phyloP scores from a whole-genome alignment of 1,140 invertebrate genomes.

The Caerostris extrusa region DNA sequence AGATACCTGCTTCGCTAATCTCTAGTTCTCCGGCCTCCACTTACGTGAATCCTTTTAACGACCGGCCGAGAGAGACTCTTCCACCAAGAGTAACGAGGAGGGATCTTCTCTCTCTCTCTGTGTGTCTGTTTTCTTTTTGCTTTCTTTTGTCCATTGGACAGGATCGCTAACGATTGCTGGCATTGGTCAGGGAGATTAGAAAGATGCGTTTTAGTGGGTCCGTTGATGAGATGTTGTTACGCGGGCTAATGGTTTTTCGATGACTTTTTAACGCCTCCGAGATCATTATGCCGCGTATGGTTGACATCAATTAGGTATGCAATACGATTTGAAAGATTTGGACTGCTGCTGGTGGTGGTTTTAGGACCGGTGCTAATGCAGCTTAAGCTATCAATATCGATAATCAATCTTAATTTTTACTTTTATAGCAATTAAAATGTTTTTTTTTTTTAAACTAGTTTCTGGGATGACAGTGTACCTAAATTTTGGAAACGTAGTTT shows the following conservation, averaged over 20 bases:
- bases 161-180: conserved; percentile 64
- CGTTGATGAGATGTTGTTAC: conserved; percentile 64
- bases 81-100: conserved; percentile 55
- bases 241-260: conserved; percentile 66
- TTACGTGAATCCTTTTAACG: conserved; percentile 72
- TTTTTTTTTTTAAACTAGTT: too few species aligned
- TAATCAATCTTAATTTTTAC: too few species aligned
- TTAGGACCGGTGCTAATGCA: too few species aligned
- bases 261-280: conserved; percentile 65
- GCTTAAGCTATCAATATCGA: too few species aligned
- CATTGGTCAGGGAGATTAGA: conserved; percentile 68
- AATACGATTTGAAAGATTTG: neutral
- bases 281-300: conserved; percentile 30
- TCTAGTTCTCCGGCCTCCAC: conserved; percentile 67
- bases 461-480: too few species aligned
- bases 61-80: conserved; percentile 50
- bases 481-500: too few species aligned
- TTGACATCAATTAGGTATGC: conserved; percentile 35
- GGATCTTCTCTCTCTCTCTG: neutral
- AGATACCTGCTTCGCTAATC: conserved; percentile 69
- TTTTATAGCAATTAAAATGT: too few species aligned
- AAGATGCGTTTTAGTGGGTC: conserved; percentile 42
- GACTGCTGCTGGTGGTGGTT: neutral
- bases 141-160: neutral
- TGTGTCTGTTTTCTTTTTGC: conserved; percentile 28